Base-by-base conservation (phyloP, 2,113 vertebrate species). In the Monopterus albus region DNA sequence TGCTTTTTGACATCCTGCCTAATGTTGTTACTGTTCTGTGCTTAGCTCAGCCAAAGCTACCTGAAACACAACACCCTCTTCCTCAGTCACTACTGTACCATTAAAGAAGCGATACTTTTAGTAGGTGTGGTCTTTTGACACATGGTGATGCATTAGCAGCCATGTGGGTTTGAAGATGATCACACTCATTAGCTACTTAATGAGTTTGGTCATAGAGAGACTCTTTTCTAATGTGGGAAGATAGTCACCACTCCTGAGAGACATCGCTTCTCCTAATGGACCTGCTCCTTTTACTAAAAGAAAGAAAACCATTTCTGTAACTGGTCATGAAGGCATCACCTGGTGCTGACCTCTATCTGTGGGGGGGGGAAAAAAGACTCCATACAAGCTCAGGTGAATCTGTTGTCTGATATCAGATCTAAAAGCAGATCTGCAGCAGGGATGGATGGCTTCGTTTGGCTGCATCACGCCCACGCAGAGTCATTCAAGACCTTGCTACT, bases 321-420 rank as follows among this genome's bases (percentile, higher is more conserved):
- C 79, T 91, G 93, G 87, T 86, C 90, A 92, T 92, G 91, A 93
- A 92, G 85, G 85, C 87, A 78, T 86, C 82, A 79, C 83, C 86
- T 90, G 86, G 85, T 70, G 76, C 73, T 83, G 15, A 50, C 40
- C 23, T 84, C 70, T 65, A 45, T 70, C n/a, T 70, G 43, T 70
- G 49, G 12, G 11, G 15, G 49, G 7, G n/a, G n/a, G n/a, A n/a
- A n/a, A 20, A 25, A 2, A 8, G 35, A 29, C 43, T 57, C 59
- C 75, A 79, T 71, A 17, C 25, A 53, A 75, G 55, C 67, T n/a
- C n/a, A n/a, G n/a, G n/a, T 68, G 26, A 72, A 49, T 64, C n/a
- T 57, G 42, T 28, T 56, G 31, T 38, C 45, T 64, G 59, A 52
- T 70, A 65, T 66, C 55, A 28, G 78, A 85, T 72, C 77, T 67